phyloP scores from a whole-genome alignment of 2,797 vertebrate species.

The Cossypha dichroa region DNA sequence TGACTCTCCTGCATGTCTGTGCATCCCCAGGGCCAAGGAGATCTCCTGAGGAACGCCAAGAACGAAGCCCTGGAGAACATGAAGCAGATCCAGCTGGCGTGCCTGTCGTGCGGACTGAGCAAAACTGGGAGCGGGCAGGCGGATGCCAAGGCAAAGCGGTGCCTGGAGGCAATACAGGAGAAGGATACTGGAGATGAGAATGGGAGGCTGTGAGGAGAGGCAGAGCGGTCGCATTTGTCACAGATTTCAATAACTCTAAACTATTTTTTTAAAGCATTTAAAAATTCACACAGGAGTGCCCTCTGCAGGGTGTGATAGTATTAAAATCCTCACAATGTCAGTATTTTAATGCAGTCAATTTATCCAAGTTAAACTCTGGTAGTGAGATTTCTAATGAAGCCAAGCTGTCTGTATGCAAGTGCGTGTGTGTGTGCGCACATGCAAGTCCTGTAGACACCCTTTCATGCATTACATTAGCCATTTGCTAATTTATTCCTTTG shows the following conservation, averaged over 20 bases:
- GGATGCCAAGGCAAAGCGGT: slow-evolving; percentile 74
- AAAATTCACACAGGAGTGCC: slow-evolving; percentile 58
- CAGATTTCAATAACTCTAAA: slow-evolving; percentile 39
- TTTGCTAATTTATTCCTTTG: slow-evolving; percentile 72
- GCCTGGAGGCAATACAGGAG: slow-evolving; percentile 79
- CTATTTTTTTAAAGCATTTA: slow-evolving; percentile 69
- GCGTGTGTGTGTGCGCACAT: not conserved
- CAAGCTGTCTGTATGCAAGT: not conserved
- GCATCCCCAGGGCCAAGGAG: slow-evolving; percentile 88
- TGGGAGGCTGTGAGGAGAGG: slow-evolving; percentile 66
- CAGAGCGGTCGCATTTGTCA: not conserved
- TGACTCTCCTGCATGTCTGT: slow-evolving; percentile 45
- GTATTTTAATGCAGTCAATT: slow-evolving; percentile 76
- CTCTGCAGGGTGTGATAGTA: slow-evolving; percentile 60
- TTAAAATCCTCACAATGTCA: slow-evolving; percentile 70
- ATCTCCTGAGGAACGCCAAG: slow-evolving; percentile 91
- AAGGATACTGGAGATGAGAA: slow-evolving; percentile 77
- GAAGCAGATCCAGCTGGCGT: slow-evolving; percentile 93
- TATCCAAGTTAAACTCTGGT: slow-evolving; percentile 67
- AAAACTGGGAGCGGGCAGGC: slow-evolving; percentile 41
- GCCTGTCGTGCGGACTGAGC: slow-evolving; percentile 88
- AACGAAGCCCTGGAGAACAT: slow-evolving; percentile 91
- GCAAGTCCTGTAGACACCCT: slow-evolving; percentile 1
- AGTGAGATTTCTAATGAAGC: slow-evolving; percentile 56
- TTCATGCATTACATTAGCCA: slow-evolving; percentile 33